These are phyloP conservation scores for Dryomyza anilis DNA, from an alignment of 2,888 invertebrate species.

Conservation along the genomic window DNA sequence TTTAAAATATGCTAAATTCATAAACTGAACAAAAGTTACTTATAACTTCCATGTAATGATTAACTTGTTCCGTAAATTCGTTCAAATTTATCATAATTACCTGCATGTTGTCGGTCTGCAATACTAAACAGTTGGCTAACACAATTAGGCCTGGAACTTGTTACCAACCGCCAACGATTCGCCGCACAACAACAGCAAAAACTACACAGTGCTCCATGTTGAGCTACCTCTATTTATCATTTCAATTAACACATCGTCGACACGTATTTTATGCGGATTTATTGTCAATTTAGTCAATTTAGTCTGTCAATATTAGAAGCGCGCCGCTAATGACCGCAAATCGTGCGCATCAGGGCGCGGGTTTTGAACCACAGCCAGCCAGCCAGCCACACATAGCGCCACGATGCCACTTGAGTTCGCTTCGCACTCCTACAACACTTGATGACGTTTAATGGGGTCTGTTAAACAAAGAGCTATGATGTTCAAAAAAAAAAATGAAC, in stretches of 20 bases:
- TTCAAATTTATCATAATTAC: background rate
- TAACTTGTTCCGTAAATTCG: too few relatives aligned
- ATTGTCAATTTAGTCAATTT: conserved; percentile 17
- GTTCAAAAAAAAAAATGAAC: too few relatives aligned
- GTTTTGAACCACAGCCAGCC: background rate
- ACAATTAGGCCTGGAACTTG: too few relatives aligned
- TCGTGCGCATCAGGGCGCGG: background rate
- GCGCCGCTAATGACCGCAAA: background rate
- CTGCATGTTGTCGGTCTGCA: too few relatives aligned
- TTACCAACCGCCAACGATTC: background rate
- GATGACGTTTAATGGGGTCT: too few relatives aligned
- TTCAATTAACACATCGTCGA: conserved; percentile 1
- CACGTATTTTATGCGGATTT: background rate
- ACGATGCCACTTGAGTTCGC: too few relatives aligned
- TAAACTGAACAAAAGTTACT: too few relatives aligned
- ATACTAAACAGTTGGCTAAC: background rate
- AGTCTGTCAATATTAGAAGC: conserved; percentile 11
- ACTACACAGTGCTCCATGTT: background rate
- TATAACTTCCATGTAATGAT: too few relatives aligned
- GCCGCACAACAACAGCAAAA: background rate
- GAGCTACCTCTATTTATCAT: background rate
- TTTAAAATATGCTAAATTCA: too few relatives aligned
- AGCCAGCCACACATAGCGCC: background rate
- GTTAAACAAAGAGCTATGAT: too few relatives aligned
- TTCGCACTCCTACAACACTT: too few relatives aligned